Base-by-base conservation (phyloP, 2,797 vertebrate species). In the Cygnus olor region DNA sequence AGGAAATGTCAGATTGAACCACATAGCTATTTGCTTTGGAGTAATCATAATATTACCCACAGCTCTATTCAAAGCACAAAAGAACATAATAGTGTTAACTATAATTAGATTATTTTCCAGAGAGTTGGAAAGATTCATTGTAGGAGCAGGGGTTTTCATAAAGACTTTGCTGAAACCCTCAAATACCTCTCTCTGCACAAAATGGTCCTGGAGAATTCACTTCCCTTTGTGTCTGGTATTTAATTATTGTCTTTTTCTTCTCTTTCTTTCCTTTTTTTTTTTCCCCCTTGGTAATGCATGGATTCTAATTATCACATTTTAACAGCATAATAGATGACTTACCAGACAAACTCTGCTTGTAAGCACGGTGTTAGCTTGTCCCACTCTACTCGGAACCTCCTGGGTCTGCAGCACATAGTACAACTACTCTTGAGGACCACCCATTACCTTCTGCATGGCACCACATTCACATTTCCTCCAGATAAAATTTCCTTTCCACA, bases 31-130 rank as follows among this genome's bases (percentile, higher is more conserved):
- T 94, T 92, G 54, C 86, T 95, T 83, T 94, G 78, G 81, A 94
- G 30, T 83, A 95, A 94, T 57, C 61, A 76, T 80, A 88, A 30
- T 79, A 88, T 89, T 89, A 95, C 54, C 88, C 84, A 87, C 76
- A 89, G 79, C 65, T 95, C 81, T 79, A 66, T 83, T 95, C 90
- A 95, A 92, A 96, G 61, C 83, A 90, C 64, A 76, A 76, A 87
- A 90, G 79, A 94, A 78, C 57, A 83, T 83, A 93, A 92, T 44
- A 79, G 56, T 49, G 86, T 88, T 95, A 95, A 92, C 69, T 69
- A 63, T 95, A 95, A 96, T 88, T 90, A 94, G 93, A 92, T 95
- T 83, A 89, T 83, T 93, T 96, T 92, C 93, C 82, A 93, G 82
- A 81, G 77, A 86, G 54, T 81, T 94, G 8, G 14, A 74, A 89